phyloP scores from a whole-genome alignment of 2,113 vertebrate species.

The Sinocyclocheilus anophthalmus region DNA sequence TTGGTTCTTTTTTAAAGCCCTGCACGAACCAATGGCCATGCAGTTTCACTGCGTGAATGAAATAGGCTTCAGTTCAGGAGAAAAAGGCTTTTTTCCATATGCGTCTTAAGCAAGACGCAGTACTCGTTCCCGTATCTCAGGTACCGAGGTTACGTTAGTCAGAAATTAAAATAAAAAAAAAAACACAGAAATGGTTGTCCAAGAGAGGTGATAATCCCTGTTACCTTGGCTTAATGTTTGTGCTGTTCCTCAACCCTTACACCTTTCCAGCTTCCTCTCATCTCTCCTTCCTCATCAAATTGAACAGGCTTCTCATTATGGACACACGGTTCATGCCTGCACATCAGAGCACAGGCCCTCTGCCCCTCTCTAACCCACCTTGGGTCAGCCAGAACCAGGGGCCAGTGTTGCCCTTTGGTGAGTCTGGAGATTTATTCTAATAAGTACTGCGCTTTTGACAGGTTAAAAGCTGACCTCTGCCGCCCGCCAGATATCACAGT shows the following conservation, averaged over 20 bases:
- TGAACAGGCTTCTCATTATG: conserved; percentile 48
- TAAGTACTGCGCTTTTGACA: conserved; percentile 82
- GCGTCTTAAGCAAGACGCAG: no score
- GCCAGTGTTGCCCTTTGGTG: conserved; percentile 76
- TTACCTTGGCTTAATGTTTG: conserved; percentile 43
- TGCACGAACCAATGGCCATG: no score
- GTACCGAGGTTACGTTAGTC: no score
- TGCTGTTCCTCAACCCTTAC: conserved; percentile 36
- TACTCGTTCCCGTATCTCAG: no score
- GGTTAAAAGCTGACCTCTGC: conserved; percentile 79
- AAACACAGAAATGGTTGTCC: conserved; percentile 1
- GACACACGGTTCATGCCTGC: conserved; percentile 41
- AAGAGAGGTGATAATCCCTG: conserved; percentile 33
- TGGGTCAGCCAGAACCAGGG: conserved; percentile 71
- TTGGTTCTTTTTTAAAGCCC: no score
- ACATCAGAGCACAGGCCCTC: conserved; percentile 51
- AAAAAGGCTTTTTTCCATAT: no score
- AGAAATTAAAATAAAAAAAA: no score
- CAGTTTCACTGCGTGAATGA: no score
- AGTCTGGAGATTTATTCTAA: conserved; percentile 84
- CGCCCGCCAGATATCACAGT: conserved; percentile 70
- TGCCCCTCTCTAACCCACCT: conserved; percentile 56
- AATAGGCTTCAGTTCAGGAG: no score
- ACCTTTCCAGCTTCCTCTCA: not conserved
- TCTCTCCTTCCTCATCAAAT: not conserved